A percentile compares a stretch with the other conserved stretches of the same genome.
Conservation (phyloP, 2,888 invertebrate species). For the Ptychoptera albimana region DNA sequence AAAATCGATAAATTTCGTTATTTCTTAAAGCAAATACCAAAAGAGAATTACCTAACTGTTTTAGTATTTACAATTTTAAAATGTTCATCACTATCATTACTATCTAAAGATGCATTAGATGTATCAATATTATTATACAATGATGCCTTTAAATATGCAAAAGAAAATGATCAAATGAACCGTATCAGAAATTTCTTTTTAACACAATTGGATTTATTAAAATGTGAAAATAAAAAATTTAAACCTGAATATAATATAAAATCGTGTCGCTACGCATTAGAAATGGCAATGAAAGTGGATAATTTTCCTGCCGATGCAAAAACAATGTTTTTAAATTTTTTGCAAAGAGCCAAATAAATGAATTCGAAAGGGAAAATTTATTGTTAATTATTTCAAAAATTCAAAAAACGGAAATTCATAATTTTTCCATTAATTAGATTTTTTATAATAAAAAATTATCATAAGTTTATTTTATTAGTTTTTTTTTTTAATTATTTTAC, state of each 20-base stretch:
- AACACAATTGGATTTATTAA: slow-evolving; percentile 25
- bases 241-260: slow-evolving; percentile 21
- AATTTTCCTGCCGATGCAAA: slow-evolving; percentile 22
- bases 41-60: slow-evolving; percentile 23
- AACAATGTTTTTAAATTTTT: slow-evolving; percentile 22
- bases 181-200: slow-evolving; percentile 26
- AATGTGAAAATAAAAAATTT: slow-evolving; percentile 23
- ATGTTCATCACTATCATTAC: slow-evolving; percentile 22
- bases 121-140: slow-evolving; percentile 21
- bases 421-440: too few relatives aligned
- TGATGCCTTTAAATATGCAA: slow-evolving; percentile 25
- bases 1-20: slow-evolving; percentile 21
- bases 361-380: neutral
- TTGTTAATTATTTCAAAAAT: too few relatives aligned
- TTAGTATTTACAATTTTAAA: slow-evolving; percentile 28
- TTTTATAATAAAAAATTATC: too few relatives aligned
- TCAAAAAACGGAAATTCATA: too few relatives aligned
- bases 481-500: too few relatives aligned
- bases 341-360: slow-evolving; percentile 17
- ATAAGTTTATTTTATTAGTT: too few relatives aligned
- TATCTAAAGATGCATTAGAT: slow-evolving; percentile 22
- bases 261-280: slow-evolving; percentile 24
- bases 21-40: slow-evolving; percentile 18
- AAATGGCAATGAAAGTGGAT: slow-evolving; percentile 19
- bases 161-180: slow-evolving; percentile 20